A percentile compares a stretch with the other conserved stretches of the same genome.
These are phyloP conservation scores for Perithous albicinctus DNA, from an alignment of 2,888 invertebrate species.

Conservation along the genomic window DNA sequence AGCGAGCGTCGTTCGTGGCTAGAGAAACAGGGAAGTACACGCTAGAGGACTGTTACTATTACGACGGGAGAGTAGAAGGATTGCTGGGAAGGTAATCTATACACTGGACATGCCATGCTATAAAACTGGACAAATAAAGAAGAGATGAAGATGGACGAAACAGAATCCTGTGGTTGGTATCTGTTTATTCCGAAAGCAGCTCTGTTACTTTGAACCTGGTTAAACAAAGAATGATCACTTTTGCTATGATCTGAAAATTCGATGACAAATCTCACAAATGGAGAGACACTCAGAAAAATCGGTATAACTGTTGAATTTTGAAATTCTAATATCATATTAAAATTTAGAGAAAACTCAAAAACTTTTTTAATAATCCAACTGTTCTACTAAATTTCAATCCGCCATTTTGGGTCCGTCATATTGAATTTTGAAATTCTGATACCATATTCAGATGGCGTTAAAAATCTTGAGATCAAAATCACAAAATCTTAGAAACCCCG, in stretches of 20 bases:
- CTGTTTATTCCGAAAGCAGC: background rate
- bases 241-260: background rate
- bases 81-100: background rate
- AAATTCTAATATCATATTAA: too few species aligned
- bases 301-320: background rate
- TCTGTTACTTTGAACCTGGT: background rate
- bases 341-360: too few species aligned
- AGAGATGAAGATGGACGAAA: background rate
- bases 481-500: too few species aligned
- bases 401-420: too few species aligned
- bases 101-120: background rate
- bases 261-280: background rate
- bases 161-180: background rate
- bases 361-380: too few species aligned
- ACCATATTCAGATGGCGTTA: too few species aligned
- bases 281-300: too few species aligned
- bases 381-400: too few species aligned
- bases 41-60: conserved; percentile 6
- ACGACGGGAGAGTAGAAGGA: background rate
- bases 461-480: too few species aligned
- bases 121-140: background rate
- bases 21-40: conserved; percentile 16
- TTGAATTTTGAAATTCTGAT: too few species aligned
- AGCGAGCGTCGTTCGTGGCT: background rate
- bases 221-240: background rate